Conservation (phyloP, 2,888 invertebrate species). For the Hartigia nigra region DNA sequence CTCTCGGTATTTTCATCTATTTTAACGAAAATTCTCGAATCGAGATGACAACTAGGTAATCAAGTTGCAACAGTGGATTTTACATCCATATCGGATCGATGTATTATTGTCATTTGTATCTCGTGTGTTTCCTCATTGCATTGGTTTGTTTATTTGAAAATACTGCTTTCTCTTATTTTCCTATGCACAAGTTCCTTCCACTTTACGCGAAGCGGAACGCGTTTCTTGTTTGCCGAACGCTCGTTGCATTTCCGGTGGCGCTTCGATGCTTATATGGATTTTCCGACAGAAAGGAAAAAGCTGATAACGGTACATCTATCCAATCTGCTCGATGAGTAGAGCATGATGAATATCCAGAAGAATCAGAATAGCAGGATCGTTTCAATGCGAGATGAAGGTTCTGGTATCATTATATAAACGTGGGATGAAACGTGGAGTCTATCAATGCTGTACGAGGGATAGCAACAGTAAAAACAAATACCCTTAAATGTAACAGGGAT, state of each 20-base stretch:
- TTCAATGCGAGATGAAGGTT: background rate
- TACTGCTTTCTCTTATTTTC: background rate
- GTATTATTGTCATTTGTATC: background rate
- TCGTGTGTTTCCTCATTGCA: background rate
- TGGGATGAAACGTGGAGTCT: background rate
- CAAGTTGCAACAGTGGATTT: background rate
- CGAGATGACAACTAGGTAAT: background rate
- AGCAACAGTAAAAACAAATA: background rate
- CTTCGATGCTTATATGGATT: background rate
- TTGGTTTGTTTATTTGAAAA: background rate
- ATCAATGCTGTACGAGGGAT: background rate
- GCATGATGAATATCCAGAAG: background rate
- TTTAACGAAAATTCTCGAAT: background rate
- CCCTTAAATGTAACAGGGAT: background rate
- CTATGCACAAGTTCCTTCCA: background rate
- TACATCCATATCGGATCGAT: background rate
- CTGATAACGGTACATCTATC: background rate
- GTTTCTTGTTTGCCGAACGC: background rate
- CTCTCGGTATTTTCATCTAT: background rate
- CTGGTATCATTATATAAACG: background rate
- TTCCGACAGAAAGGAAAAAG: background rate
- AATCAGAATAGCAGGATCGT: background rate
- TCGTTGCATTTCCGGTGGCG: background rate
- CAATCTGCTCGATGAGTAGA: background rate
- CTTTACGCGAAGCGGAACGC: background rate